Conservation (phyloP, 2,888 invertebrate genomes). For the Branchipolynoe longqiensis region DNA sequence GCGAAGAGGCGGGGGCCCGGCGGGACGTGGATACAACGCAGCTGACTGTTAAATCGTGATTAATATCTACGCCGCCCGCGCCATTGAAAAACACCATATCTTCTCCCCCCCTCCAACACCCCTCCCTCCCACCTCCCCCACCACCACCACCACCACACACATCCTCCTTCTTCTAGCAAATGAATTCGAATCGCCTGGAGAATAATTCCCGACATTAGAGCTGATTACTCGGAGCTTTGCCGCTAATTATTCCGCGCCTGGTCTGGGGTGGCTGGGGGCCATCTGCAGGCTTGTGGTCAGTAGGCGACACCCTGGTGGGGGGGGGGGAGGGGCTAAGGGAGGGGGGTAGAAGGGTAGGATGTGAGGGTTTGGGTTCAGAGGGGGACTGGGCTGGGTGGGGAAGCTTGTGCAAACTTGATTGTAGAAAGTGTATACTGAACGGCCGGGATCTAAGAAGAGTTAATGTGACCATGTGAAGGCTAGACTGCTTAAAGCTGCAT, state of each 20-base stretch:
- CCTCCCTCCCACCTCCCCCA: no score
- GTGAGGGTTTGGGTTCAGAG: background rate
- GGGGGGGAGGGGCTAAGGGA: background rate
- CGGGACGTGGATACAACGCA: conserved; percentile 50
- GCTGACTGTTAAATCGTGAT: conserved; percentile 56
- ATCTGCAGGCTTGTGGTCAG: conserved; percentile 13
- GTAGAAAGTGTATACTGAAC: no score
- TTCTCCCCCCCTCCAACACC: conserved; percentile 44
- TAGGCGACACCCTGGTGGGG: background rate
- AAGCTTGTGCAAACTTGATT: background rate
- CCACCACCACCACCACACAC: no score
- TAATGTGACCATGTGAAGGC: no score
- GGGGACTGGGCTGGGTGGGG: background rate
- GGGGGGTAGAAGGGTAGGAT: background rate
- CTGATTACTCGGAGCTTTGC: conserved; percentile 21
- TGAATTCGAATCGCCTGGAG: conserved; percentile 56
- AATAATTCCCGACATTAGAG: conserved; percentile 55
- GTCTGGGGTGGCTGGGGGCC: background rate
- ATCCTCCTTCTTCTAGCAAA: conserved; percentile 42
- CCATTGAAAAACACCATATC: conserved; percentile 56
- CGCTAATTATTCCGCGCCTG: conserved; percentile 32
- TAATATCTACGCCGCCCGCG: conserved; percentile 37
- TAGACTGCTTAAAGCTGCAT: no score
- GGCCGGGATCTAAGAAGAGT: no score
- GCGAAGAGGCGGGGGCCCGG: background rate